Evolutionary conservation across 2,113 vertebrate genomes (phyloP).

Genomic region (Pelvicachromis taeniatus): DNA sequence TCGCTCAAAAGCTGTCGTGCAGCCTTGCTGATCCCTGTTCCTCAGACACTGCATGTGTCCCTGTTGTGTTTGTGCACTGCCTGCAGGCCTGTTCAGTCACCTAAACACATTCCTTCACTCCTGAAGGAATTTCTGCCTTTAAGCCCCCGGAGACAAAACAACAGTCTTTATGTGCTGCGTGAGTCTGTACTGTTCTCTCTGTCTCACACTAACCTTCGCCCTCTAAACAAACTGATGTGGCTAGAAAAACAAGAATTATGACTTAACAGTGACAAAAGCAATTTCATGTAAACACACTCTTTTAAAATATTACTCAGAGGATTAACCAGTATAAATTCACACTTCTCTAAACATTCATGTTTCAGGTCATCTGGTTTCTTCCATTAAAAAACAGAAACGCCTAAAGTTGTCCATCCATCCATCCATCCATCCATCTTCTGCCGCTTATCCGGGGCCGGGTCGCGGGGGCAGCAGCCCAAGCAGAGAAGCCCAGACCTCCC

Average conservation of each 20-base stretch:
- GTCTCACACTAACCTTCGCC: background rate
- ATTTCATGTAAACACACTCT: too few relatives aligned
- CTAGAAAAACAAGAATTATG: background rate
- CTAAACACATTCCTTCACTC: conserved; percentile 33
- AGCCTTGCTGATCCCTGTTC: background rate
- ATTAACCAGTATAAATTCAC: background rate
- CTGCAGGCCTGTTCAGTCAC: background rate
- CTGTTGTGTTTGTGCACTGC: background rate
- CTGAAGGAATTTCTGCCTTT: conserved; percentile 21
- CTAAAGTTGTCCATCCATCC: background rate
- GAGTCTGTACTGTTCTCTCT: background rate
- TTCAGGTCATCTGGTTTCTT: background rate
- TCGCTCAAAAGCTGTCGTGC: background rate
- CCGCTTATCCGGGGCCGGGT: too few relatives aligned
- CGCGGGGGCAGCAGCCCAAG: too few relatives aligned
- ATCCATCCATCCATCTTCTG: too few relatives aligned
- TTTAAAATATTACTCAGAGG: background rate
- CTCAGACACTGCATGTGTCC: background rate
- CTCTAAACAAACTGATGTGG: background rate
- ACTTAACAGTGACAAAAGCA: too few relatives aligned
- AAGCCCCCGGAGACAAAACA: background rate
- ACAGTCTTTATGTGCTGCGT: background rate
- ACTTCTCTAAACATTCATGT: background rate
- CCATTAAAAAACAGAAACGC: background rate
- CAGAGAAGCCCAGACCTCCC: too few relatives aligned